phyloP scores from a whole-genome alignment of 2,797 vertebrate species.

The Hypotaenidia philippensis region DNA sequence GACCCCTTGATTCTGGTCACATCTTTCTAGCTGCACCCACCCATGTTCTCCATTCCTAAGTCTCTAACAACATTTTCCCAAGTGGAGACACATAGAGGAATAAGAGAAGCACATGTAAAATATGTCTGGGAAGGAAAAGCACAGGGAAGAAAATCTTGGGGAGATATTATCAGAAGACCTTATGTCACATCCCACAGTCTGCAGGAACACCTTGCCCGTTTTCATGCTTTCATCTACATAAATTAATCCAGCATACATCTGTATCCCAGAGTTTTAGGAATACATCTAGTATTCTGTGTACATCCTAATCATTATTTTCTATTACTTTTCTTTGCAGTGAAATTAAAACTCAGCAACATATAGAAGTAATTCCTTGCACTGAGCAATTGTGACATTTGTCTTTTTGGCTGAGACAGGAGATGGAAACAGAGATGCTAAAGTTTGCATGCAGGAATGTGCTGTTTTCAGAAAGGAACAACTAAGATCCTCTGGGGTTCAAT shows the following conservation, averaged over 20 bases:
- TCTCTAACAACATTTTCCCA: background rate
- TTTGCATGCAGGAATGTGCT: background rate
- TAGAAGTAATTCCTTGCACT: background rate
- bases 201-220: background rate
- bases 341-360: constrained; percentile 28
- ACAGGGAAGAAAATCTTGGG: background rate
- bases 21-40: background rate
- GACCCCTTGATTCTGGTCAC: background rate
- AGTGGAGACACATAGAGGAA: too few relatives aligned
- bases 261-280: background rate
- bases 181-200: background rate
- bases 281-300: background rate
- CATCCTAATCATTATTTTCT: background rate
- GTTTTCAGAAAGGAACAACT: background rate
- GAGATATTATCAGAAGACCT: background rate
- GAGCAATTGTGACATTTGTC: background rate
- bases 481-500: background rate
- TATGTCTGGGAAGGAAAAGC: background rate
- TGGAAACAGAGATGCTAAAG: background rate
- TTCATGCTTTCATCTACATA: background rate
- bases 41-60: background rate
- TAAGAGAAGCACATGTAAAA: accelerated
- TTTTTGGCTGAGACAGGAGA: constrained; percentile 11
- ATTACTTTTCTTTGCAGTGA: background rate
- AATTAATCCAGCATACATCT: background rate